Percentiles rank a stretch among this genome's conserved stretches.
phyloP scores from a whole-genome alignment of 2,113 vertebrate species.

The Oncorhynchus kisutch region DNA sequence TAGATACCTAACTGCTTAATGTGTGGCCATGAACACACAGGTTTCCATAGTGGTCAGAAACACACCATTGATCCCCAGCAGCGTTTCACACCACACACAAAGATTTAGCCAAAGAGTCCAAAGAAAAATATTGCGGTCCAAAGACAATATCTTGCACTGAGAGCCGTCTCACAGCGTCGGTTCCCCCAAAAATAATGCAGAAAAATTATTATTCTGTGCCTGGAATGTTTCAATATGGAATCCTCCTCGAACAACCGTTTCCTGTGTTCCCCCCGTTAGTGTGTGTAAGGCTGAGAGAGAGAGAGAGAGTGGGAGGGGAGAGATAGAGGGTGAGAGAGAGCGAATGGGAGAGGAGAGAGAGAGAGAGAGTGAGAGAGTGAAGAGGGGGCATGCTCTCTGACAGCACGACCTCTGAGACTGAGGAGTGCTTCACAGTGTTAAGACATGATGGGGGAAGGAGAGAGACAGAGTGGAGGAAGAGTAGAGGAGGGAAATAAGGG shows the following conservation, averaged over 20 bases:
- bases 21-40: not conserved
- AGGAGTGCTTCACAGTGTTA: constrained; percentile 48
- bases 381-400: constrained; percentile 45
- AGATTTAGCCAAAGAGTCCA: constrained; percentile 1
- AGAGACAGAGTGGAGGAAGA: not conserved
- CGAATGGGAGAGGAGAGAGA: not conserved
- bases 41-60: not conserved
- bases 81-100: not conserved
- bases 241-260: not conserved
- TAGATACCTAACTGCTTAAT: not conserved
- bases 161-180: not conserved
- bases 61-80: not conserved
- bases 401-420: constrained; percentile 50
- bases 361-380: constrained; percentile 17
- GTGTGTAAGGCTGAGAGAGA: not conserved
- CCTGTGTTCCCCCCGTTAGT: constrained; percentile 15
- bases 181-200: not conserved
- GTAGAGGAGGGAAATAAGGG: not conserved
- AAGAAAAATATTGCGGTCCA: not conserved
- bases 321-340: constrained; percentile 18
- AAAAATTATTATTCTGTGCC: not conserved
- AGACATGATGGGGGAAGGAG: not conserved
- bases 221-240: constrained; percentile 2
- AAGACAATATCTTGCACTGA: not conserved
- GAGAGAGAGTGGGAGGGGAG: not conserved